These are phyloP conservation scores for Larimichthys polyactis DNA, from an alignment of 2,113 vertebrate species.

Conservation along the genomic window DNA sequence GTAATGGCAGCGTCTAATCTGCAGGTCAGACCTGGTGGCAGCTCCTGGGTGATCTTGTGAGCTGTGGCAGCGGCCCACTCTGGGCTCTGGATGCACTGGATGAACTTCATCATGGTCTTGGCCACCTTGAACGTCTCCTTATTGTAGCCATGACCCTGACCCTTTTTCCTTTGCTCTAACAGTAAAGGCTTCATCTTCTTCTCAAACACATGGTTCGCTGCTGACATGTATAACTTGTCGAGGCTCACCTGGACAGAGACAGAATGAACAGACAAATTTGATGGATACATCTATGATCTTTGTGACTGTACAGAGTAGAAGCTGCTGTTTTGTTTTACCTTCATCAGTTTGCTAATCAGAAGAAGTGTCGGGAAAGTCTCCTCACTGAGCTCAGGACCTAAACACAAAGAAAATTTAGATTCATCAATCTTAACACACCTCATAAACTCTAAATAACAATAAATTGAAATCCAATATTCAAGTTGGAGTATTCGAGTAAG, in stretches of 20 bases:
- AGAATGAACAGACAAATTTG: not conserved
- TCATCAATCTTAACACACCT: not conserved
- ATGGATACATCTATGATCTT: not conserved
- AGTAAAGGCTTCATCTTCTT: conserved; percentile 91
- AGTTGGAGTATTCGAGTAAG: no score
- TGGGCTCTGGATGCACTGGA: conserved; percentile 90
- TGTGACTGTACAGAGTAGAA: not conserved
- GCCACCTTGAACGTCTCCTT: conserved; percentile 86
- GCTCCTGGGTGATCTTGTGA: conserved; percentile 92
- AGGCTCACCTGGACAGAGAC: conserved; percentile 86
- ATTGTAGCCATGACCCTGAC: conserved; percentile 71
- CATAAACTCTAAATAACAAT: not conserved
- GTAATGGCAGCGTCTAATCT: not conserved
- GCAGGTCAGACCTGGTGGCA: conserved; percentile 87
- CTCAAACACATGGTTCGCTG: conserved; percentile 90
- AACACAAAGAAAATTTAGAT: conserved; percentile 35
- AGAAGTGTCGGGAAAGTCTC: conserved; percentile 94
- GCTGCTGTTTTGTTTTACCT: conserved; percentile 83
- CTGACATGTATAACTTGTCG: conserved; percentile 92
- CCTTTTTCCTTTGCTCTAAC: conserved; percentile 81
- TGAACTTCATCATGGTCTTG: conserved; percentile 88
- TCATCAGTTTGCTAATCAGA: conserved; percentile 95
- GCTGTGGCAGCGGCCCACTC: conserved; percentile 94
- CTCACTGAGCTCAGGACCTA: conserved; percentile 93
- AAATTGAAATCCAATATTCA: not conserved